Evolutionary conservation across 2,113 vertebrate genomes (phyloP).

Genomic region (Perca flavescens): DNA sequence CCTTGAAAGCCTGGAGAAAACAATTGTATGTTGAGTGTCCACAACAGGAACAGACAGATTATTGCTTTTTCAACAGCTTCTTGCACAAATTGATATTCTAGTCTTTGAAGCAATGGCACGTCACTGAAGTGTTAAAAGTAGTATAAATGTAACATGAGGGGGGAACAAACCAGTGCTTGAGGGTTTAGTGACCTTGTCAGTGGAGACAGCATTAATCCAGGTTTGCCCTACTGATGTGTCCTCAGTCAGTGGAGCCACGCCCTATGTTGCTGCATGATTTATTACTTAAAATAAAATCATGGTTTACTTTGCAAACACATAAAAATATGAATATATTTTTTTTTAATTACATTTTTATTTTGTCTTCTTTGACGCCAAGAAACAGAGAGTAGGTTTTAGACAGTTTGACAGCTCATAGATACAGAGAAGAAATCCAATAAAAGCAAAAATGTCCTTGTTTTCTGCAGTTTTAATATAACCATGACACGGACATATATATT

Average conservation of each 20-base stretch:
- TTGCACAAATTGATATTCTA: slow-evolving; percentile 69
- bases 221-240: slow-evolving; percentile 24
- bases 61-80: slow-evolving; percentile 52
- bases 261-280: background rate
- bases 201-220: slow-evolving; percentile 33
- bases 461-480: background rate
- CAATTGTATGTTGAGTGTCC: slow-evolving; percentile 27
- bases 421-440: background rate
- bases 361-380: background rate
- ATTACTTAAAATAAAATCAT: background rate
- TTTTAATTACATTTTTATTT: background rate
- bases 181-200: slow-evolving; percentile 65
- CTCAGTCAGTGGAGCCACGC: background rate
- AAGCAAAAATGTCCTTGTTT: background rate
- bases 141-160: slow-evolving; percentile 29
- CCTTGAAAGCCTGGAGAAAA: slow-evolving; percentile 45
- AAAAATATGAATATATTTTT: background rate
- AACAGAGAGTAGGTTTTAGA: background rate
- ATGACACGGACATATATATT: too few species aligned
- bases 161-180: slow-evolving; percentile 14
- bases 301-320: background rate
- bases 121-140: slow-evolving; percentile 48
- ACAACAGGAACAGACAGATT: slow-evolving; percentile 33
- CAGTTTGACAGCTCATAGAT: background rate
- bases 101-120: slow-evolving; percentile 47